phyloP scores from a whole-genome alignment of 2,113 vertebrate species.

The Lophura nycthemera region DNA sequence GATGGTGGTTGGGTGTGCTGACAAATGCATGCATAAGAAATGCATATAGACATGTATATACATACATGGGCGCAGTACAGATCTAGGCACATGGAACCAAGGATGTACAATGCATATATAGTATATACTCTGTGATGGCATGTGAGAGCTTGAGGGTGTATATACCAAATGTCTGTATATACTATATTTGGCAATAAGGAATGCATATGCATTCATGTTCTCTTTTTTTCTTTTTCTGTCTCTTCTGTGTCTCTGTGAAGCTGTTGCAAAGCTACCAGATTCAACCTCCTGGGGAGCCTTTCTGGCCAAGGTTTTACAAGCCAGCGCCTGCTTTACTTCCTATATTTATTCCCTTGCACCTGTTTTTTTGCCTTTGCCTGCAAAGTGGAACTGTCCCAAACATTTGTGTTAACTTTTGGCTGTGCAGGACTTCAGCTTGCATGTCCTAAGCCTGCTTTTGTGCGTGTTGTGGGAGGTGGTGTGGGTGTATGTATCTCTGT shows the following conservation, averaged over 20 bases:
- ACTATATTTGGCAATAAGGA: conserved; percentile 40
- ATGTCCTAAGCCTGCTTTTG: neutral
- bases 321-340: conserved; percentile 46
- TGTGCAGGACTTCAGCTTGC: conserved; percentile 26
- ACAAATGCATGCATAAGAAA: neutral
- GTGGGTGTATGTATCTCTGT: accelerated
- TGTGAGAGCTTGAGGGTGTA: conserved; percentile 34
- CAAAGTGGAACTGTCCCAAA: conserved; percentile 25
- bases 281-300: conserved; percentile 63
- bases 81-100: conserved; percentile 16
- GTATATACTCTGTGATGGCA: neutral
- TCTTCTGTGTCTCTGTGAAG: conserved; percentile 55
- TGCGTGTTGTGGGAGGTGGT: neutral
- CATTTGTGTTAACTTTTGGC: conserved; percentile 35
- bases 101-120: neutral
- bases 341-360: conserved; percentile 55
- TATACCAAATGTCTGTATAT: conserved; percentile 59
- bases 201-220: conserved; percentile 57
- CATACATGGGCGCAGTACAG: neutral
- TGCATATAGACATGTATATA: neutral
- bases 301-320: conserved; percentile 65
- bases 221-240: neutral
- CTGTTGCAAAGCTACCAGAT: conserved; percentile 61
- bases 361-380: conserved; percentile 43
- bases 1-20: neutral